Conservation (phyloP, 2,113 vertebrate species). For the Stigmatopora argus region DNA sequence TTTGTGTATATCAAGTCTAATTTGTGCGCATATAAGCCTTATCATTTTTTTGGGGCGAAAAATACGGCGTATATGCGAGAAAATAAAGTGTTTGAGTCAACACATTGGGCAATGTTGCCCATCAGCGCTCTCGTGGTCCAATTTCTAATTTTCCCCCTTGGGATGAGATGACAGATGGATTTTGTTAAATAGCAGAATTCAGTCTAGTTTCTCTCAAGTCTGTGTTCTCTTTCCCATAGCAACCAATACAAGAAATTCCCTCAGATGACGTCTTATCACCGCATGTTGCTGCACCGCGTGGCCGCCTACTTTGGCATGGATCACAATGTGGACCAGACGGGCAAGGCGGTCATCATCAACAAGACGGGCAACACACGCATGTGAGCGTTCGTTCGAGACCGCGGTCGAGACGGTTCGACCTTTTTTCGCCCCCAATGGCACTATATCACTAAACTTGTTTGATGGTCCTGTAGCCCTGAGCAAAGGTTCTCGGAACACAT, state of each 20-base stretch:
- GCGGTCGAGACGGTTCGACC: not conserved
- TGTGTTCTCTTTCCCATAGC: constrained; percentile 60
- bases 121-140: not conserved
- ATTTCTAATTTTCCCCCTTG: not conserved
- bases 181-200: not conserved
- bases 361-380: constrained; percentile 97
- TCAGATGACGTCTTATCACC: constrained; percentile 98
- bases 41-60: too few relatives aligned
- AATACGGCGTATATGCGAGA: too few relatives aligned
- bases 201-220: not conserved
- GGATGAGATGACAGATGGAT: not conserved
- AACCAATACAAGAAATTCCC: constrained; percentile 99
- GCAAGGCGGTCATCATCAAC: constrained; percentile 98
- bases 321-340: constrained; percentile 98
- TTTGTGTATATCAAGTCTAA: too few relatives aligned
- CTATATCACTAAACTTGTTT: not conserved
- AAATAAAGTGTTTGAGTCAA: constrained; percentile 14
- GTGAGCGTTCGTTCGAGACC: constrained; percentile 68
- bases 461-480: constrained; percentile 77
- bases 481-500: constrained; percentile 99
- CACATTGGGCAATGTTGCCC: constrained; percentile 4
- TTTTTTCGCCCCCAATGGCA: not conserved
- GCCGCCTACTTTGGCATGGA: constrained; percentile 99
- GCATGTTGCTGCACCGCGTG: constrained; percentile 96
- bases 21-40: too few relatives aligned